Percentiles rank a stretch among this genome's conserved stretches.
Evolutionary conservation across 2,888 invertebrate species (phyloP).

Genomic region (Leuctra nigra): DNA sequence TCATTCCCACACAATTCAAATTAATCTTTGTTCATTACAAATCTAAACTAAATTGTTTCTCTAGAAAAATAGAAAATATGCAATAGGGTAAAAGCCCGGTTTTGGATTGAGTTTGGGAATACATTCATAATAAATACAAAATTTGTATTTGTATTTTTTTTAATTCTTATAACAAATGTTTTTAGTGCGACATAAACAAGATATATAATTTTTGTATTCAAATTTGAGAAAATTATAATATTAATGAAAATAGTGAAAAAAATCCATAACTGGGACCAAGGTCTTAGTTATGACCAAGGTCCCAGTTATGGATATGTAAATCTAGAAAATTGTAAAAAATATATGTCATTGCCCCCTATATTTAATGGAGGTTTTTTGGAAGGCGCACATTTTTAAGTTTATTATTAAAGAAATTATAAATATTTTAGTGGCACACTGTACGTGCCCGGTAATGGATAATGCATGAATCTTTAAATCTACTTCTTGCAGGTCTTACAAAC

Average conservation of each 20-base stretch:
- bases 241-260: background rate
- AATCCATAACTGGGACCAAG: background rate
- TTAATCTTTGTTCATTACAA: no score
- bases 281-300: background rate
- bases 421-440: background rate
- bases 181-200: background rate
- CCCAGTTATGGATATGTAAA: background rate
- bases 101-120: background rate
- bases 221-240: background rate
- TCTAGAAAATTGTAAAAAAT: background rate
- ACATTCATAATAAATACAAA: background rate
- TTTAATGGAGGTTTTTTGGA: background rate
- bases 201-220: background rate
- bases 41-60: no score
- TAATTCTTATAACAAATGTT: background rate
- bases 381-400: background rate
- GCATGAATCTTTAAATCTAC: background rate
- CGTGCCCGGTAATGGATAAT: background rate
- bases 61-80: background rate
- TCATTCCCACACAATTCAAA: no score
- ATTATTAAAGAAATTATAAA: background rate
- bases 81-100: background rate
- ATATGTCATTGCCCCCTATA: background rate
- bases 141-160: background rate
- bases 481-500: background rate